These are phyloP conservation scores for Anthophora plumipes DNA, from an alignment of 2,888 invertebrate species.

Conservation along the genomic window DNA sequence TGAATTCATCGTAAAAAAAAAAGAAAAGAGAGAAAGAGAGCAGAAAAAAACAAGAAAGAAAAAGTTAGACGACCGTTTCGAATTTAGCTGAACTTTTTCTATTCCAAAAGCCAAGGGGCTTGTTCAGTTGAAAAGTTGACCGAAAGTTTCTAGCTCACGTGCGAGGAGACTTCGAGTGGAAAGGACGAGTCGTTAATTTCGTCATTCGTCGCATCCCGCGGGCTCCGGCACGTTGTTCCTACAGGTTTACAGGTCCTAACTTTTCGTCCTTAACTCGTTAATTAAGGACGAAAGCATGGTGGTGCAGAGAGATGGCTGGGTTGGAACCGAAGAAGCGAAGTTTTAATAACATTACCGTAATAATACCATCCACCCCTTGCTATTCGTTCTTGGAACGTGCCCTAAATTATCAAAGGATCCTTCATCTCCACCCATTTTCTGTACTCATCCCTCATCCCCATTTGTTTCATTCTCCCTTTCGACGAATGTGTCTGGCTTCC, in stretches of 20 bases:
- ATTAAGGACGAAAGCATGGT: constrained; percentile 74
- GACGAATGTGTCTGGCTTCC: constrained; percentile 40
- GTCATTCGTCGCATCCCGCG: constrained; percentile 75
- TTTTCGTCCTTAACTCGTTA: constrained; percentile 79
- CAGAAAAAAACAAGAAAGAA: neutral
- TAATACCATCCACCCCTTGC: constrained; percentile 71
- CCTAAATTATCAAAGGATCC: constrained; percentile 75
- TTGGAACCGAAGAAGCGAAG: constrained; percentile 69
- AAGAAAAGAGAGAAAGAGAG: neutral
- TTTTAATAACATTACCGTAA: constrained; percentile 80
- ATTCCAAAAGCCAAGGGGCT: constrained; percentile 39
- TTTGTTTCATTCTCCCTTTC: constrained; percentile 59
- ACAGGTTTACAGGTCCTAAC: constrained; percentile 78
- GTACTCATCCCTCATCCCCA: constrained; percentile 2
- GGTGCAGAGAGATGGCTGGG: constrained; percentile 46
- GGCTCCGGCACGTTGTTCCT: constrained; percentile 73
- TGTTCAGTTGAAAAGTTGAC: constrained; percentile 50
- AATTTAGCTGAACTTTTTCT: constrained; percentile 61
- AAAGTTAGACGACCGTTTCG: constrained; percentile 48
- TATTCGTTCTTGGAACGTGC: constrained; percentile 68
- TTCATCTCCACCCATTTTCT: constrained; percentile 7
- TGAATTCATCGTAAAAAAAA: constrained; percentile 37
- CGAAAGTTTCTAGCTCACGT: constrained; percentile 68
- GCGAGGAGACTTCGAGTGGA: constrained; percentile 60
- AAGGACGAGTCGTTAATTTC: constrained; percentile 77